A percentile compares a stretch with the other conserved stretches of the same genome.
phyloP scores from a whole-genome alignment of 1,140 invertebrate species.

The Homalodisca vitripennis region DNA sequence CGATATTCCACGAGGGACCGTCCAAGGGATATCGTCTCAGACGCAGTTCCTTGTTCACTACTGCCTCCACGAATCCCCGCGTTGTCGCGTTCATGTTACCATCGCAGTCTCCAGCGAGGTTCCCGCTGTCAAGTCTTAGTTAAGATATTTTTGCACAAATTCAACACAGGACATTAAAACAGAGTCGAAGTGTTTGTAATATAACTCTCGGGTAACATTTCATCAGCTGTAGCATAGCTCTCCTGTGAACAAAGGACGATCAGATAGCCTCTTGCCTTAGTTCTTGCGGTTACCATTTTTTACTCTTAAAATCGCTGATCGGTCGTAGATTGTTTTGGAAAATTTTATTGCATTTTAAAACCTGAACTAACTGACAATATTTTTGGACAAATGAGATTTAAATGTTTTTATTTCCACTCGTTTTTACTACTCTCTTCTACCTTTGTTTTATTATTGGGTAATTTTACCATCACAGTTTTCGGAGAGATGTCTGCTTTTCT shows the following conservation, averaged over 20 bases:
- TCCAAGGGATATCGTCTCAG: slow-evolving; percentile 20
- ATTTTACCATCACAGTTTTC: background rate
- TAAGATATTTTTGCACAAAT: slow-evolving; percentile 26
- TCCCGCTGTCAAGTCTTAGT: background rate
- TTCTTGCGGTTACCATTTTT: slow-evolving; percentile 3
- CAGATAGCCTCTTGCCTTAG: slow-evolving; percentile 1
- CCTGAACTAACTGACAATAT: background rate
- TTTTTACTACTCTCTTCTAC: background rate
- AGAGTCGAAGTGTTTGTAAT: slow-evolving; percentile 9
- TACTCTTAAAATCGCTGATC: background rate
- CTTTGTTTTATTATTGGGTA: background rate
- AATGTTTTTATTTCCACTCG: background rate
- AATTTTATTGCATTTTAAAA: background rate
- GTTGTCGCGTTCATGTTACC: background rate
- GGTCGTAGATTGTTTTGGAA: background rate
- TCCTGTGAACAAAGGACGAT: slow-evolving; percentile 17
- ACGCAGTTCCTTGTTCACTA: slow-evolving; percentile 19
- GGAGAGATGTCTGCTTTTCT: slow-evolving; percentile 25
- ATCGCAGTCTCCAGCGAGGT: background rate
- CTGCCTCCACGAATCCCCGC: background rate
- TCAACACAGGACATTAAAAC: slow-evolving; percentile 16
- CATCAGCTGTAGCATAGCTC: slow-evolving; percentile 11
- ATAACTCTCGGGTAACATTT: slow-evolving; percentile 4
- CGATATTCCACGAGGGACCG: slow-evolving; percentile 16
- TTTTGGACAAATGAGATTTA: background rate